These are phyloP conservation scores for Drosophila sp. DNA, from an alignment of 1,140 invertebrate genomes.

Conservation along the genomic window DNA sequence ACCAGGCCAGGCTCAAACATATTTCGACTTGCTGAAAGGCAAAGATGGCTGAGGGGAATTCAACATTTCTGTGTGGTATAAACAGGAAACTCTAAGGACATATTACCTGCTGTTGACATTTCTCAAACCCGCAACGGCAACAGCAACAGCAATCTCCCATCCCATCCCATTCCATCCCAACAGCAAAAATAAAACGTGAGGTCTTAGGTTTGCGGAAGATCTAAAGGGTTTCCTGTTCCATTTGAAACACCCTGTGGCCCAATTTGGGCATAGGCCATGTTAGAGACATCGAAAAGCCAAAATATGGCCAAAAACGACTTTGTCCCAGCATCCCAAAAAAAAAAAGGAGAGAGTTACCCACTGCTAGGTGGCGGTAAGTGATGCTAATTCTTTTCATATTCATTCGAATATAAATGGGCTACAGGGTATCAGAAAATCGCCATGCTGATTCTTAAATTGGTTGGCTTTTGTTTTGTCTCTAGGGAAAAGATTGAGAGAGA, in stretches of 20 bases:
- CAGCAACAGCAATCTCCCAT: background rate
- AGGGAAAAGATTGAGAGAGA: background rate
- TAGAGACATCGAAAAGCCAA: background rate
- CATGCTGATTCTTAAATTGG: background rate
- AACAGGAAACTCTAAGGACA: slow-evolving; percentile 59
- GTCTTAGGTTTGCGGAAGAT: slow-evolving; percentile 48
- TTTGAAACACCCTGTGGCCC: background rate
- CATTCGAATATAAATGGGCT: background rate
- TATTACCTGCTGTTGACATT: slow-evolving; percentile 78
- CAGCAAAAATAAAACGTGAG: slow-evolving; percentile 61
- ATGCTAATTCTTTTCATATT: no score
- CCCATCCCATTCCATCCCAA: background rate
- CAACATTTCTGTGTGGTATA: slow-evolving; percentile 30
- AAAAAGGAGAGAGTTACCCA: no score
- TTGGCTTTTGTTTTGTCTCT: slow-evolving; percentile 1
- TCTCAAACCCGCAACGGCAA: slow-evolving; percentile 21
- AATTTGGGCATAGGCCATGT: background rate
- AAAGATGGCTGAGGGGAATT: background rate
- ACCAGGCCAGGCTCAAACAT: slow-evolving; percentile 6
- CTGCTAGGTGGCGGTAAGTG: no score
- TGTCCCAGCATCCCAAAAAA: no score
- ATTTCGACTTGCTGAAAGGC: slow-evolving; percentile 5
- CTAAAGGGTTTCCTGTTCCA: slow-evolving; percentile 38
- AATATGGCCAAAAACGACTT: no score
- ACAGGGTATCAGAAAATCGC: background rate